phyloP scores from a whole-genome alignment of 2,888 invertebrate genomes.

The Galerucella nymphaeae region DNA sequence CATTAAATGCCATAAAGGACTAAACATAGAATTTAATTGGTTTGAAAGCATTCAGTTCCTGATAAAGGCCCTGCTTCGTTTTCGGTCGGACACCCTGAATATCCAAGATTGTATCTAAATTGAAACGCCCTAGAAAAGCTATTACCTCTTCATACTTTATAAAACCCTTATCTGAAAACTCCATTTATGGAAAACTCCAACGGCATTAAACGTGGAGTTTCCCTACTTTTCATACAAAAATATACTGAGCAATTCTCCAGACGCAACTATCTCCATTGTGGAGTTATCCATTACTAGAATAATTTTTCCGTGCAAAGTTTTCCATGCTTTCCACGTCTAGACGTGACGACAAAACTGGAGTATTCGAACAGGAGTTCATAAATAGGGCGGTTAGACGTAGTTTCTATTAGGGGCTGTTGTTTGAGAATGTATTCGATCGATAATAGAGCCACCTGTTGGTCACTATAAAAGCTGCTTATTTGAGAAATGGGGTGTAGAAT shows the following conservation, averaged over 20 bases:
- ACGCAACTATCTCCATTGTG: conserved; percentile 1
- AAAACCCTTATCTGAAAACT: conserved; percentile 17
- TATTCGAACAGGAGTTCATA: conserved; percentile 12
- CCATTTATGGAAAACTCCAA: conserved; percentile 28
- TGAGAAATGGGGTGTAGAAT: neutral
- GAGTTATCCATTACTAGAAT: neutral
- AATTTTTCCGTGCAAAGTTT: neutral
- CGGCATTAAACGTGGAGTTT: conserved; percentile 10
- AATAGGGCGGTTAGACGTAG: neutral
- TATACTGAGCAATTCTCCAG: conserved; percentile 11
- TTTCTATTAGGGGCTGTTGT: neutral
- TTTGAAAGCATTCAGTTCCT: no score
- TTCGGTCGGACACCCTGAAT: no score
- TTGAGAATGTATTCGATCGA: conserved; percentile 2
- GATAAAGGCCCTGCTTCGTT: no score
- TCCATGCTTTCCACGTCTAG: conserved; percentile 28
- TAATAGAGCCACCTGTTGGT: neutral
- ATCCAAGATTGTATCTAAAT: no score
- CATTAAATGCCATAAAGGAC: no score
- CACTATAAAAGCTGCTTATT: neutral
- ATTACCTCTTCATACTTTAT: conserved; percentile 1
- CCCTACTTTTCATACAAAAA: conserved; percentile 14
- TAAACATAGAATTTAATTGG: neutral
- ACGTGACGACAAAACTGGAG: conserved; percentile 20
- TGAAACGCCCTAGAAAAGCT: no score